Percentiles rank a stretch among this genome's conserved stretches.
phyloP scores from a whole-genome alignment of 2,797 vertebrate genomes.

The Typhlichthys subterraneus region DNA sequence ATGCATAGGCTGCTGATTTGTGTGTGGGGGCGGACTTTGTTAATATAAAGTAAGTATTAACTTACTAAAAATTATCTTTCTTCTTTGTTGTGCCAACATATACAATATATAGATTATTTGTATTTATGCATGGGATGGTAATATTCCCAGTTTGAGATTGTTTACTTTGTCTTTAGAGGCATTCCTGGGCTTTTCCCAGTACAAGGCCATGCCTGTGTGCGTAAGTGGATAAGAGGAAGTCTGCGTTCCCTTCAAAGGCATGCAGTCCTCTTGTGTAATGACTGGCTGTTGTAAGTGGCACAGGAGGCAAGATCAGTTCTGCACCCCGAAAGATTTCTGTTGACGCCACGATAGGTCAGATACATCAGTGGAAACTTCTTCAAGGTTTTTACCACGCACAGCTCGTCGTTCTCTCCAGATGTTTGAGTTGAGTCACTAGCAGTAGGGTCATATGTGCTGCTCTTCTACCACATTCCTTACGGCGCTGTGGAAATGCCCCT shows the following conservation, averaged over 20 bases:
- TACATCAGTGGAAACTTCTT: no score
- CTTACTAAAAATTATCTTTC: not conserved
- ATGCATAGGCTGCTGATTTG: constrained; percentile 34
- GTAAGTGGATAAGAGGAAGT: constrained; percentile 82
- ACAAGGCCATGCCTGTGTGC: constrained; percentile 77
- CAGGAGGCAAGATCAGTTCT: constrained; percentile 34
- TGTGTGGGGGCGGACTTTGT: not conserved
- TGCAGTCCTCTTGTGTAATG: constrained; percentile 78
- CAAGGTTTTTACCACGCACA: not conserved
- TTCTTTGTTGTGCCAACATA: not conserved
- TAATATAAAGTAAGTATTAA: not conserved
- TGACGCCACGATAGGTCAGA: no score
- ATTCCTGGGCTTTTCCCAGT: constrained; percentile 75
- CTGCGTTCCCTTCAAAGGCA: constrained; percentile 76
- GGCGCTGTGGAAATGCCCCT: constrained; percentile 49
- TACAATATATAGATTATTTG: constrained; percentile 20
- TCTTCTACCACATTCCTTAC: constrained; percentile 36
- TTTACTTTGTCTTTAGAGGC: constrained; percentile 73
- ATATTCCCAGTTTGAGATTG: constrained; percentile 68
- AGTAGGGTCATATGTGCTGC: constrained; percentile 12
- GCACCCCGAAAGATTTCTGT: constrained; percentile 10
- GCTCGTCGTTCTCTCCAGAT: not conserved
- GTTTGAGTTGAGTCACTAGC: constrained; percentile 13
- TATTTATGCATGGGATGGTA: constrained; percentile 42
- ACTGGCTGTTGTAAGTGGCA: constrained; percentile 52